phyloP scores from a whole-genome alignment of 2,888 invertebrate genomes.

The Chalcis sispes region DNA sequence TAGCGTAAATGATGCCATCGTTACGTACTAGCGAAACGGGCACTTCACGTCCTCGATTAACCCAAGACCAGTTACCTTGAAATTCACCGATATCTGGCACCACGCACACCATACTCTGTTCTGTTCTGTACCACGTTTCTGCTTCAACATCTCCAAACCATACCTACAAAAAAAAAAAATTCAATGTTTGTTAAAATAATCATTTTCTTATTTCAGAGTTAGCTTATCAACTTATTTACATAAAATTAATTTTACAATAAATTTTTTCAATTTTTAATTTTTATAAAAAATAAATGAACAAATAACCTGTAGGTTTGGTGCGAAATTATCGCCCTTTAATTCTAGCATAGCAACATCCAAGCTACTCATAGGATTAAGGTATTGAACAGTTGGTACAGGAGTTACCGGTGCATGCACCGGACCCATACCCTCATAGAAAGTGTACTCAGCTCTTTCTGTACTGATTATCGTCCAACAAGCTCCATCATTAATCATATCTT shows the following conservation, averaged over 20 bases:
- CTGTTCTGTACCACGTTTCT: constrained; percentile 54
- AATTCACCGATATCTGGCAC: constrained; percentile 83
- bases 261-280: neutral
- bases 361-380: constrained; percentile 69
- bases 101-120: constrained; percentile 54
- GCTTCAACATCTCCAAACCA: constrained; percentile 97
- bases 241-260: constrained; percentile 3
- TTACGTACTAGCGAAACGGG: constrained; percentile 97
- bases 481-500: constrained; percentile 54
- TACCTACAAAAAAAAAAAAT: constrained; percentile 80
- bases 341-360: constrained; percentile 83
- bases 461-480: constrained; percentile 57
- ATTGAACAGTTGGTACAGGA: constrained; percentile 97
- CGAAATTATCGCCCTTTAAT: constrained; percentile 96
- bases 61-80: constrained; percentile 78
- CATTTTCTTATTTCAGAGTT: neutral
- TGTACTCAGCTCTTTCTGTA: constrained; percentile 98
- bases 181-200: neutral
- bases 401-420: constrained; percentile 87
- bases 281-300: neutral
- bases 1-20: constrained; percentile 99
- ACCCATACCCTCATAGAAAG: constrained; percentile 92
- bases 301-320: constrained; percentile 91
- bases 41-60: constrained; percentile 78
- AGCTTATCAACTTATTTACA: neutral